Evolutionary conservation across 2,113 vertebrate species (phyloP).

Genomic region (Tachuris rubrigastra): DNA sequence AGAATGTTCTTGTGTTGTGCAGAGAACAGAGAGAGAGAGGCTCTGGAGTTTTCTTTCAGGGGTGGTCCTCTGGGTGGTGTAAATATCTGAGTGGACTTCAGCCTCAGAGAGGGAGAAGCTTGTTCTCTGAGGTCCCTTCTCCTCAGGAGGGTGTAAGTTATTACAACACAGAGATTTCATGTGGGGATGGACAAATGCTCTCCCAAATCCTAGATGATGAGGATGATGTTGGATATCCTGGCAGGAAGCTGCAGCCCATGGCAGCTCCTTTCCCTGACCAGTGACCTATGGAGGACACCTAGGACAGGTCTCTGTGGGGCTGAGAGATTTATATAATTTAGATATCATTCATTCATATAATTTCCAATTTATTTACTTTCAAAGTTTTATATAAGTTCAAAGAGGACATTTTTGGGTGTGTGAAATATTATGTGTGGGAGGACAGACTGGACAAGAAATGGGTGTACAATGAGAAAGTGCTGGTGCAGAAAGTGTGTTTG

Average conservation of each 20-base stretch:
- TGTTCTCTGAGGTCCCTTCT: neutral
- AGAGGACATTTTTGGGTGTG: too few species aligned
- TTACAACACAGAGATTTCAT: neutral
- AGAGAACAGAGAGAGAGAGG: neutral
- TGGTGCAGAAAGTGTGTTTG: neutral
- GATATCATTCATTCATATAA: too few species aligned
- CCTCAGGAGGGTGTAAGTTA: neutral
- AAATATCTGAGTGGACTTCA: neutral
- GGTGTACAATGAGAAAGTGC: neutral
- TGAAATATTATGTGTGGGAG: neutral
- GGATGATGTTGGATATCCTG: neutral
- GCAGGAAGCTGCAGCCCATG: neutral
- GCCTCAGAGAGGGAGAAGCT: neutral
- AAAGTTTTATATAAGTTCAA: too few species aligned
- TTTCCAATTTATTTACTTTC: too few species aligned
- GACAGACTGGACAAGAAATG: neutral
- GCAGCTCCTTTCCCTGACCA: neutral
- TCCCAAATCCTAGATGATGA: neutral
- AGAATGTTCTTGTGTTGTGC: neutral
- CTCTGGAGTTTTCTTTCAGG: neutral
- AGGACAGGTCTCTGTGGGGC: neutral
- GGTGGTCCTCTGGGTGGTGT: neutral
- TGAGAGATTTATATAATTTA: neutral
- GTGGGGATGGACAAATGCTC: neutral
- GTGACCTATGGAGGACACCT: neutral